Conservation (phyloP, 2,888 invertebrate genomes). For the Dasypolia templi region DNA sequence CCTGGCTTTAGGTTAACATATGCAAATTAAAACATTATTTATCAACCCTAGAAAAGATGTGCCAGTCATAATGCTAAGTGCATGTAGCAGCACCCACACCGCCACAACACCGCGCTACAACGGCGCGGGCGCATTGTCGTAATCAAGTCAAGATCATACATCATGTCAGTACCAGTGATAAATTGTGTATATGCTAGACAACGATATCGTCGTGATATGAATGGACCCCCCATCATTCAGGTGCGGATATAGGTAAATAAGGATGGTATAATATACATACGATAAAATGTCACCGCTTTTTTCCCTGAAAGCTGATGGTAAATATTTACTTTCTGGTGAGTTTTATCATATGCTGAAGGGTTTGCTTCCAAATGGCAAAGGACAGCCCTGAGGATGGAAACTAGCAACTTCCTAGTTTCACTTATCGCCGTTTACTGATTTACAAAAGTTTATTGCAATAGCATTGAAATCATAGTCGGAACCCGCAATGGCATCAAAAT, state of each 20-base stretch:
- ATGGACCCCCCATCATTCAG: conserved; percentile 22
- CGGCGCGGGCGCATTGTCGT: conserved; percentile 54
- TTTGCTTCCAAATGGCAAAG: too few relatives aligned
- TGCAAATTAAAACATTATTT: too few relatives aligned
- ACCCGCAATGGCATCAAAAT: not conserved
- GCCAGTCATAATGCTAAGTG: conserved; percentile 34
- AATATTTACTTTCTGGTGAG: not conserved
- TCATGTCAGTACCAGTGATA: conserved; percentile 49
- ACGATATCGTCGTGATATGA: conserved; percentile 21
- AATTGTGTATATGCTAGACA: conserved; percentile 26
- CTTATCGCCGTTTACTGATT: not conserved
- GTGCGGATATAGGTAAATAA: not conserved
- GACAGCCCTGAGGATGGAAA: not conserved
- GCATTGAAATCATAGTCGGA: not conserved
- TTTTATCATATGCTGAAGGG: not conserved
- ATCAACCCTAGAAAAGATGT: conserved; percentile 41
- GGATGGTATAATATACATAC: not conserved
- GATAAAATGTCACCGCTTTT: not conserved
- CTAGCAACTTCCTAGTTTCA: not conserved
- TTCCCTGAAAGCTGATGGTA: not conserved
- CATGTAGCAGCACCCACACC: conserved; percentile 60
- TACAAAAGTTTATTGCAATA: not conserved
- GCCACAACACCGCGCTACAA: conserved; percentile 3
- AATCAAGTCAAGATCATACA: conserved; percentile 69
- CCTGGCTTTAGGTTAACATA: too few relatives aligned